These are phyloP conservation scores for Choloepus hoffmanni DNA, from an alignment of 2,113 vertebrate species.

Conservation along the genomic window DNA sequence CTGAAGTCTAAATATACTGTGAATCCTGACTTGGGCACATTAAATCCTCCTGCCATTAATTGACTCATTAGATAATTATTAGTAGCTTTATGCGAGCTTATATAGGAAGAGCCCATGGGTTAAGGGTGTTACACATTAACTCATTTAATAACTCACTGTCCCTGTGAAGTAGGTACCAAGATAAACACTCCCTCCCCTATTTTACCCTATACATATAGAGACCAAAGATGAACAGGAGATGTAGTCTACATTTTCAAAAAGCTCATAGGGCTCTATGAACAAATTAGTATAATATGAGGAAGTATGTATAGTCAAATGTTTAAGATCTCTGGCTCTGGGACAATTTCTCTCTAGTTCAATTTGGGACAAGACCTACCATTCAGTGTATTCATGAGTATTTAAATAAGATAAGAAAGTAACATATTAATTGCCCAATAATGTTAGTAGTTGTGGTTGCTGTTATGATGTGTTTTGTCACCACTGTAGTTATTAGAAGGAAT, in stretches of 20 bases:
- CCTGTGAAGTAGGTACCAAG: background rate
- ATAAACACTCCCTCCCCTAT: background rate
- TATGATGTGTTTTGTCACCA: fast-evolving
- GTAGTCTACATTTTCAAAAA: background rate
- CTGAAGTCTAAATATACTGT: background rate
- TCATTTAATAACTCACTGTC: background rate
- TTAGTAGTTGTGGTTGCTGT: background rate
- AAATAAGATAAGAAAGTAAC: background rate
- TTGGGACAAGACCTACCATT: background rate
- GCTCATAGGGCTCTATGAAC: background rate
- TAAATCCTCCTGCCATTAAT: background rate
- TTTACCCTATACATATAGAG: background rate
- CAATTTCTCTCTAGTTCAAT: background rate
- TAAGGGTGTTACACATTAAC: background rate
- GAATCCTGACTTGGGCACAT: background rate
- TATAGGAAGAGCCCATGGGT: background rate
- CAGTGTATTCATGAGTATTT: background rate
- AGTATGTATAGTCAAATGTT: background rate
- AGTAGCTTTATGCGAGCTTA: background rate
- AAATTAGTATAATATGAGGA: background rate
- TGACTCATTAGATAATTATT: background rate
- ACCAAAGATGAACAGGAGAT: background rate
- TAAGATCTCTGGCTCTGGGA: background rate
- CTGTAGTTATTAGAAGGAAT: background rate
- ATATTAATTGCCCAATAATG: background rate